Conservation (phyloP, 2,888 invertebrate species). For the Eilema griseolum region DNA sequence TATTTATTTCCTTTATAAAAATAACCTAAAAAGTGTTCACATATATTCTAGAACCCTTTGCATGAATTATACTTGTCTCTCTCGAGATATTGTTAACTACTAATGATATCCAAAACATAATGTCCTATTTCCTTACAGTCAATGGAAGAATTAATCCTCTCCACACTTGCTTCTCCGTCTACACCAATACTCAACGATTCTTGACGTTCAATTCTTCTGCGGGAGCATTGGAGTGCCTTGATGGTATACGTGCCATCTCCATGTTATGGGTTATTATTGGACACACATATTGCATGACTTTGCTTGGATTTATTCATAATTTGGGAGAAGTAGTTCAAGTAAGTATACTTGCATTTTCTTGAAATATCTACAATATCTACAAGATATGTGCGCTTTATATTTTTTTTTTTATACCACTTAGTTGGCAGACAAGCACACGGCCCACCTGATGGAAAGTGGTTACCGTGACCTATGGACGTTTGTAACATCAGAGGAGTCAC, state of each 20-base stretch:
- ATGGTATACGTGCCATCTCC: conserved; percentile 77
- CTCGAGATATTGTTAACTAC: background rate
- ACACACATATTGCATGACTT: conserved; percentile 67
- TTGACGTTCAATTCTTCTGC: conserved; percentile 63
- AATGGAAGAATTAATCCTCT: conserved; percentile 47
- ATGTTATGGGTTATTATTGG: conserved; percentile 82
- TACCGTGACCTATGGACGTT: too few relatives aligned
- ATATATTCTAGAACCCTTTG: background rate
- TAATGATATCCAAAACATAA: background rate
- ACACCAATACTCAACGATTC: conserved; percentile 74
- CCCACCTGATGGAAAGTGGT: too few relatives aligned
- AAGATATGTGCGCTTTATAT: too few relatives aligned
- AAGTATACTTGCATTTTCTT: conserved; percentile 27
- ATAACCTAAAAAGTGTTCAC: too few relatives aligned
- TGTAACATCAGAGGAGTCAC: too few relatives aligned
- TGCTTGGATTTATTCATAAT: conserved; percentile 62
- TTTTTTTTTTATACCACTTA: too few relatives aligned
- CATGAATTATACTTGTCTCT: background rate
- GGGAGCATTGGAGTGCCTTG: conserved; percentile 73
- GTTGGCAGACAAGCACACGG: too few relatives aligned
- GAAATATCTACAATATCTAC: too few relatives aligned
- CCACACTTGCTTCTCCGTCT: conserved; percentile 69
- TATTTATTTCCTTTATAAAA: background rate
- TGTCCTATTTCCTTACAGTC: conserved; percentile 38
- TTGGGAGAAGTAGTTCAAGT: conserved; percentile 51